A percentile compares a stretch with the other conserved stretches of the same genome.
These are phyloP conservation scores for Ceryle rudis DNA, from an alignment of 2,797 vertebrate genomes.

Conservation along the genomic window DNA sequence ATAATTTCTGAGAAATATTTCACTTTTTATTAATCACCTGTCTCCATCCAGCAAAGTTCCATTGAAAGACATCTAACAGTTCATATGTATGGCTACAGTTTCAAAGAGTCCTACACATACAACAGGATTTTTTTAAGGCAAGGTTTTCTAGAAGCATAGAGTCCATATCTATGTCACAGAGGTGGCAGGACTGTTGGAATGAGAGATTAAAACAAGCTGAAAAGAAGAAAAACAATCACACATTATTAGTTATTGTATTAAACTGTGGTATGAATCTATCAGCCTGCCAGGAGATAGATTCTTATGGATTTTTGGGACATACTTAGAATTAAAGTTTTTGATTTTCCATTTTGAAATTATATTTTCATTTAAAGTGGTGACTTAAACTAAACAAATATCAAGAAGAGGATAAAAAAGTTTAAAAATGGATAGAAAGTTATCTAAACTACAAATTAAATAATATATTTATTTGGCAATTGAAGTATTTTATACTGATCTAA, in stretches of 20 bases:
- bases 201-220: background rate
- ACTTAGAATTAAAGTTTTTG: background rate
- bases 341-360: background rate
- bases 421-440: background rate
- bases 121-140: background rate
- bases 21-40: background rate
- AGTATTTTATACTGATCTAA: background rate
- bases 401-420: background rate
- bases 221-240: background rate
- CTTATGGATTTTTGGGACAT: background rate
- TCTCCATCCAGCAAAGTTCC: background rate
- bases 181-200: background rate
- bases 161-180: background rate
- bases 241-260: background rate
- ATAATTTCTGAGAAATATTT: background rate
- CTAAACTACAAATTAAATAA: background rate
- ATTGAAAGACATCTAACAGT: background rate
- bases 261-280: background rate
- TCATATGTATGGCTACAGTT: background rate
- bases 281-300: background rate
- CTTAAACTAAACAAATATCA: background rate
- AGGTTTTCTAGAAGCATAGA: background rate
- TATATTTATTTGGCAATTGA: background rate
- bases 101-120: background rate
- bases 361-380: background rate